Percentiles rank a stretch among this genome's conserved stretches.
Conservation (phyloP, 1,140 invertebrate species). For the Bradysia coprophila region DNA sequence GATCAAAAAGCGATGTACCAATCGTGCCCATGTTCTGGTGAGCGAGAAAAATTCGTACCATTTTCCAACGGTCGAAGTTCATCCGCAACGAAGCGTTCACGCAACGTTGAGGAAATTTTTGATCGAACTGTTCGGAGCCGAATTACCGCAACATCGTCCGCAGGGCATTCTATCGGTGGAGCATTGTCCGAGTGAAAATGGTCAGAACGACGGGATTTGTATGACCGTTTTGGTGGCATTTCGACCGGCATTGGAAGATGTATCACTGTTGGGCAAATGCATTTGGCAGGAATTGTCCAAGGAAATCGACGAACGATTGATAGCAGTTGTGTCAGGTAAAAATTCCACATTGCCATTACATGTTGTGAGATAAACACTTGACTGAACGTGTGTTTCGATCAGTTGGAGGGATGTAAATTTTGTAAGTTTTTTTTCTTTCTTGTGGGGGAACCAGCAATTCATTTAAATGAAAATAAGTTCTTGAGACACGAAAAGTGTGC, state of each 20-base stretch:
- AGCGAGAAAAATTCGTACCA: conserved; percentile 67
- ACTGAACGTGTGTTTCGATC: no score
- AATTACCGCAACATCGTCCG: conserved; percentile 66
- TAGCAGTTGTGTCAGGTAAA: conserved; percentile 42
- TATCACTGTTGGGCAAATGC: conserved; percentile 69
- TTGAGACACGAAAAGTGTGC: no score
- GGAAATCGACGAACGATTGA: conserved; percentile 46
- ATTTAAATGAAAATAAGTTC: no score
- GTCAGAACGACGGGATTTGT: conserved; percentile 51
- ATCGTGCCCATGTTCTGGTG: conserved; percentile 62
- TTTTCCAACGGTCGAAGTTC: conserved; percentile 74
- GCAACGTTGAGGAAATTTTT: conserved; percentile 77
- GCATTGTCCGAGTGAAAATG: conserved; percentile 20
- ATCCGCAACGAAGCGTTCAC: conserved; percentile 68
- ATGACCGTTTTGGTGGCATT: conserved; percentile 73
- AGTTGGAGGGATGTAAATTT: no score
- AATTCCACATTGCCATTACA: conserved; percentile 61
- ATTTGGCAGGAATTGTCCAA: conserved; percentile 65
- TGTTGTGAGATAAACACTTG: no score
- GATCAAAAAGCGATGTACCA: conserved; percentile 66
- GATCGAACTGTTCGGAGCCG: conserved; percentile 77
- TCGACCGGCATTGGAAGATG: conserved; percentile 63
- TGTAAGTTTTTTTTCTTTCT: no score
- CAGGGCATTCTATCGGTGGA: conserved; percentile 60
- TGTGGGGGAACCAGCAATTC: no score